Percentiles rank a stretch among this genome's conserved stretches.
Conservation (phyloP, 1,140 invertebrate genomes). For the Chymomyza costata region DNA sequence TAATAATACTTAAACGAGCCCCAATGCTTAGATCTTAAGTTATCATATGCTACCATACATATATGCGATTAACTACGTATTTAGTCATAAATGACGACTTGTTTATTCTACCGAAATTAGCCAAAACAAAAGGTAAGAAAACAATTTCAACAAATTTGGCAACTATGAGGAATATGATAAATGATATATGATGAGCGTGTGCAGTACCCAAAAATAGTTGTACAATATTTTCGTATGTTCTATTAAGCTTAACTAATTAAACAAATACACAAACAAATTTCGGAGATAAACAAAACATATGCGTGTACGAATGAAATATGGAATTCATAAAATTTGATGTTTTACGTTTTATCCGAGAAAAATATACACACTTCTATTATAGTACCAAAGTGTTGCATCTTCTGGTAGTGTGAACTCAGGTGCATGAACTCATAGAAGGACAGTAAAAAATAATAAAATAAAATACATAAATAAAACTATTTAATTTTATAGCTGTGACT, state of each 20-base stretch:
- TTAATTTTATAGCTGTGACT: slow-evolving; percentile 1
- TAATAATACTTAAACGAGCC: no score
- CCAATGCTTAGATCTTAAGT: no score
- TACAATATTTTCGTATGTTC: slow-evolving; percentile 51
- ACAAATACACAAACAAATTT: slow-evolving; percentile 20
- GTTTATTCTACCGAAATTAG: no score
- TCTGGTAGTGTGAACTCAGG: slow-evolving; percentile 21
- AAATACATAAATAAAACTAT: slow-evolving; percentile 9
- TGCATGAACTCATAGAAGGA: slow-evolving; percentile 54
- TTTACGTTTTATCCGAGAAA: slow-evolving; percentile 51
- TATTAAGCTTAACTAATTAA: slow-evolving; percentile 71
- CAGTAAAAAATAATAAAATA: slow-evolving; percentile 21
- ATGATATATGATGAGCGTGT: slow-evolving; percentile 69
- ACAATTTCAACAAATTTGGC: slow-evolving; percentile 1
- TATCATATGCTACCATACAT: no score
- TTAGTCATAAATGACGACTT: no score
- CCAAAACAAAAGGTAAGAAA: slow-evolving; percentile 15
- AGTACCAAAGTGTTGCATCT: slow-evolving; percentile 50
- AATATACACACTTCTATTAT: slow-evolving; percentile 52
- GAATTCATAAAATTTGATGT: slow-evolving; percentile 63
- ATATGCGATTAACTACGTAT: no score
- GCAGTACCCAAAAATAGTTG: slow-evolving; percentile 54
- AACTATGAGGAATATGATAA: slow-evolving; percentile 43
- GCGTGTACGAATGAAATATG: slow-evolving; percentile 54
- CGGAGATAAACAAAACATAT: slow-evolving; percentile 7